A percentile compares a stretch with the other conserved stretches of the same genome.
phyloP scores from a whole-genome alignment of 2,113 vertebrate species.

The Cyanoramphus novaezelandiae region DNA sequence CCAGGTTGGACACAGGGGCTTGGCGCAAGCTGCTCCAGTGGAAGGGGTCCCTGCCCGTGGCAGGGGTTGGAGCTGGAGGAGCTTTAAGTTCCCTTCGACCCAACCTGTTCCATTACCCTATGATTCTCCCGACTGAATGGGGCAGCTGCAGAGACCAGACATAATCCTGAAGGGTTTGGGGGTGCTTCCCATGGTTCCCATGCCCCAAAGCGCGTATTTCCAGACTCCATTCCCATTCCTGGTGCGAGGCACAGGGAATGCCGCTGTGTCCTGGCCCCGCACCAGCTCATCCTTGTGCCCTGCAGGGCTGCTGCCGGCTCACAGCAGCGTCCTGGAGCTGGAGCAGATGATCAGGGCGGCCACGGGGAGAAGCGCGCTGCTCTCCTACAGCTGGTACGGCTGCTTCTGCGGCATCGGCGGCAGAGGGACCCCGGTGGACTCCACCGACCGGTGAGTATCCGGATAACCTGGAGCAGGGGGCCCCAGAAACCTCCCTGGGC shows the following conservation, averaged over 20 bases:
- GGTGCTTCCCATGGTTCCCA: not conserved
- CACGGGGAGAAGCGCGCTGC: constrained; percentile 21
- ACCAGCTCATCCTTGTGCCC: not conserved
- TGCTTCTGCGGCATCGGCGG: constrained; percentile 52
- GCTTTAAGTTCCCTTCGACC: not conserved
- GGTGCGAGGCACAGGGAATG: fast-evolving
- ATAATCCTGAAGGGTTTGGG: fast-evolving
- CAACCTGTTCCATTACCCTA: not conserved
- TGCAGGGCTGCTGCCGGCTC: not conserved
- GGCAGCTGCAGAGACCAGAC: not conserved
- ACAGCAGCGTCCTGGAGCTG: constrained; percentile 1
- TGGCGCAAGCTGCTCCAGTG: not conserved
- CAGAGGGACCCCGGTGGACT: constrained; percentile 6
- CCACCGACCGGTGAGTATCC: constrained; percentile 17
- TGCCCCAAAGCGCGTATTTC: fast-evolving
- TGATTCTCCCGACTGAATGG: not conserved
- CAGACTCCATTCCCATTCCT: fast-evolving
- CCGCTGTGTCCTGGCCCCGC: fast-evolving
- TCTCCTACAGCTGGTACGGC: constrained; percentile 54
- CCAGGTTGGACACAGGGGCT: no score
- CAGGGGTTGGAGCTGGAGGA: not conserved
- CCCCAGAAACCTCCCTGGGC: fast-evolving
- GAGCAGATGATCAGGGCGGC: not conserved
- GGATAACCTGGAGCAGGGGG: fast-evolving
- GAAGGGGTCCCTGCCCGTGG: not conserved